These are phyloP conservation scores for Lepus americanus DNA, from an alignment of 2,113 vertebrate species.

Conservation along the genomic window DNA sequence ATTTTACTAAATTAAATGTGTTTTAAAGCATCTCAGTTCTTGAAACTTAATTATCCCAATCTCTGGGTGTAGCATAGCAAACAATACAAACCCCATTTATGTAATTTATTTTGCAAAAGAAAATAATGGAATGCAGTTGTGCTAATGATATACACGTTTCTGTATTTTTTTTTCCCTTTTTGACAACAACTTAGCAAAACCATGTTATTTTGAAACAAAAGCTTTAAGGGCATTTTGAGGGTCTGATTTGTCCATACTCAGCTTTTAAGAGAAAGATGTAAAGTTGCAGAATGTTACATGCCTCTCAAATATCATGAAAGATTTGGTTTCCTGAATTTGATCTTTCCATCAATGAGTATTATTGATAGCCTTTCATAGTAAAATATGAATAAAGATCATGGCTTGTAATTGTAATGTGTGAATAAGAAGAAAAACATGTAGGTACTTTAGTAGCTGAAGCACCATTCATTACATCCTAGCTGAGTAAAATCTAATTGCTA, in stretches of 20 bases:
- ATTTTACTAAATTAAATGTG: slow-evolving; percentile 90
- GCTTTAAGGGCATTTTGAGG: slow-evolving; percentile 77
- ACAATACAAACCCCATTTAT: slow-evolving; percentile 89
- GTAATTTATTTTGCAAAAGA: slow-evolving; percentile 90
- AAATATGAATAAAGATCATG: slow-evolving; percentile 85
- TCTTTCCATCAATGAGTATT: slow-evolving; percentile 82
- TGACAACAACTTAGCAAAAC: slow-evolving; percentile 81
- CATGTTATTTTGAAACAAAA: slow-evolving; percentile 81
- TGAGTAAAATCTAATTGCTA: slow-evolving; percentile 75
- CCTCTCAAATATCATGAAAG: slow-evolving; percentile 76
- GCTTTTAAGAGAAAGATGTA: slow-evolving; percentile 64
- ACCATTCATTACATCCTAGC: slow-evolving; percentile 62
- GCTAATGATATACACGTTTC: slow-evolving; percentile 89
- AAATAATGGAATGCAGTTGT: slow-evolving; percentile 88
- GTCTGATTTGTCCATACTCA: slow-evolving; percentile 65
- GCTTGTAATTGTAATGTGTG: slow-evolving; percentile 79
- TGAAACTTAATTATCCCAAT: slow-evolving; percentile 91
- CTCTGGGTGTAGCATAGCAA: slow-evolving; percentile 88
- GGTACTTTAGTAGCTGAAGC: slow-evolving; percentile 56
- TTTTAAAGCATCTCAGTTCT: slow-evolving; percentile 89
- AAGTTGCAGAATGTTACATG: slow-evolving; percentile 71
- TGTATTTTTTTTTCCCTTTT: slow-evolving; percentile 74
- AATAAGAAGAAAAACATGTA: slow-evolving; percentile 79
- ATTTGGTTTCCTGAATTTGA: slow-evolving; percentile 69
- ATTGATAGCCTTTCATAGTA: slow-evolving; percentile 82